phyloP scores from a whole-genome alignment of 2,888 invertebrate species.

The Euclidia mi region DNA sequence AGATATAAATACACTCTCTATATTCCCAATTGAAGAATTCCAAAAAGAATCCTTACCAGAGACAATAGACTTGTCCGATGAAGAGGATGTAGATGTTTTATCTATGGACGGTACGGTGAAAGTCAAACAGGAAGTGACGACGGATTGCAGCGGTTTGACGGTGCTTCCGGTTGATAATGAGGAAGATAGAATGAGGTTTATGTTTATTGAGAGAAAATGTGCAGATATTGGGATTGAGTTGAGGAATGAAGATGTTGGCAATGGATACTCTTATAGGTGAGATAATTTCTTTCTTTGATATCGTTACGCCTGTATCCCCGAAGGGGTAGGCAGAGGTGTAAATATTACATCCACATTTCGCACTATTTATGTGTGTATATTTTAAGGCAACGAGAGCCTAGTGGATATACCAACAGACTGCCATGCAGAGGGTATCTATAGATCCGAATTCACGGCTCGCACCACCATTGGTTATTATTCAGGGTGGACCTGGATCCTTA shows the following conservation, averaged over 20 bases:
- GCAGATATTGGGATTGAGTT: slow-evolving; percentile 81
- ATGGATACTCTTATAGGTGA: slow-evolving; percentile 82
- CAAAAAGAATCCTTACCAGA: slow-evolving; percentile 55
- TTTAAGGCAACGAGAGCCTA: too few species aligned
- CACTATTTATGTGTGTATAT: too few species aligned
- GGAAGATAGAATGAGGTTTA: slow-evolving; percentile 72
- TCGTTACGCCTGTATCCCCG: too few species aligned
- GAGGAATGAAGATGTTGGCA: slow-evolving; percentile 81
- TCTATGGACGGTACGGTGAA: slow-evolving; percentile 32
- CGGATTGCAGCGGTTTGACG: slow-evolving; percentile 40
- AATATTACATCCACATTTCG: too few species aligned
- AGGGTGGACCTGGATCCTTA: too few species aligned
- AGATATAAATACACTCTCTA: slow-evolving; percentile 64
- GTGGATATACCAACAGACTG: too few species aligned
- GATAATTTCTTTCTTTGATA: slow-evolving; percentile 25
- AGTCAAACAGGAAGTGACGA: slow-evolving; percentile 57
- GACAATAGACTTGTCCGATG: slow-evolving; percentile 64
- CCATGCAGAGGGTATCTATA: too few species aligned
- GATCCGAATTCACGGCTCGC: too few species aligned
- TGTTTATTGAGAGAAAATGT: slow-evolving; percentile 79
- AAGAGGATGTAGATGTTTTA: slow-evolving; percentile 80
- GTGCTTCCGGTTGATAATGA: slow-evolving; percentile 71
- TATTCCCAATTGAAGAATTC: slow-evolving; percentile 55
- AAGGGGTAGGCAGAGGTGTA: too few species aligned
- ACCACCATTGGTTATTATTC: too few species aligned